A percentile compares a stretch with the other conserved stretches of the same genome.
These are phyloP conservation scores for Gadus macrocephalus DNA, from an alignment of 2,113 vertebrate species.

Conservation along the genomic window DNA sequence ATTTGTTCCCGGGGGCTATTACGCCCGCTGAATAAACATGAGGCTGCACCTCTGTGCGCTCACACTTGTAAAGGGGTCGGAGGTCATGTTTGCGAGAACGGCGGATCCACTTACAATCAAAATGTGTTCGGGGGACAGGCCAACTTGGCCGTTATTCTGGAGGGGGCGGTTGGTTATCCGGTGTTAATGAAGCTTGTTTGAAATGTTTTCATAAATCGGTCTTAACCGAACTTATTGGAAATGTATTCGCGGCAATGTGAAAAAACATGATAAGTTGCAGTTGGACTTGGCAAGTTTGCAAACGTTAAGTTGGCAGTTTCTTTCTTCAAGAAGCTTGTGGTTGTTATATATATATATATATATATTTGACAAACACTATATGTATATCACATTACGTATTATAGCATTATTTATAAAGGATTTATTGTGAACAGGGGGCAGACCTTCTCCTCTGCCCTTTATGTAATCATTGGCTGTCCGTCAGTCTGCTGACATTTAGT, in stretches of 20 bases:
- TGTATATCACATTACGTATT: neutral
- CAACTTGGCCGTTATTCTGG: neutral
- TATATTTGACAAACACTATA: neutral
- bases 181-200: too few relatives aligned
- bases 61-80: slow-evolving; percentile 64
- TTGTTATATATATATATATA: neutral
- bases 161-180: neutral
- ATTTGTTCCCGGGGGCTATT: slow-evolving; percentile 65
- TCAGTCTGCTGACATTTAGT: too few relatives aligned
- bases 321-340: neutral
- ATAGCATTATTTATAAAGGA: neutral
- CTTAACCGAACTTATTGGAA: too few relatives aligned
- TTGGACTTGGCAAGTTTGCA: too few relatives aligned
- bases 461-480: too few relatives aligned
- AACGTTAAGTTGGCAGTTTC: too few relatives aligned
- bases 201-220: too few relatives aligned
- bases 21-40: slow-evolving; percentile 68
- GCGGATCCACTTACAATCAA: slow-evolving; percentile 61
- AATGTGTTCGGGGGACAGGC: slow-evolving; percentile 37
- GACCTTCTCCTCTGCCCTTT: too few relatives aligned
- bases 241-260: too few relatives aligned
- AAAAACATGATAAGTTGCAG: too few relatives aligned
- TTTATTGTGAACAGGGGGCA: neutral
- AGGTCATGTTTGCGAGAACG: slow-evolving; percentile 62
- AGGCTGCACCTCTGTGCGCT: slow-evolving; percentile 61